Evolutionary conservation across 2,888 invertebrate species (phyloP).

Genomic region (Epinotia nisella): DNA sequence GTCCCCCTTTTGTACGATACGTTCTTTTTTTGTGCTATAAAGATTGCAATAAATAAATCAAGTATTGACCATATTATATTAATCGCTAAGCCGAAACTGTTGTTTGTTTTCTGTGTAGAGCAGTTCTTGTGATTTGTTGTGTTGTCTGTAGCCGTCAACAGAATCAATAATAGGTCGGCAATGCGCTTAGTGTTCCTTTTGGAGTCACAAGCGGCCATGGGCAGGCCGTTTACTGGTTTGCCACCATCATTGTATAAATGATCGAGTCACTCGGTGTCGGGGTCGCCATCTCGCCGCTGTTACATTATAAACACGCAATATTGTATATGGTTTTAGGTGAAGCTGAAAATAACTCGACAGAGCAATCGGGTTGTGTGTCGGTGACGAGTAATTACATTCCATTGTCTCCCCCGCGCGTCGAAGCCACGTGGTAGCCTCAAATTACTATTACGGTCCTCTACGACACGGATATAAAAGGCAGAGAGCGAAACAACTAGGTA

Average conservation of each 20-base stretch:
- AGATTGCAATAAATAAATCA: too few species aligned
- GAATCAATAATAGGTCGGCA: too few species aligned
- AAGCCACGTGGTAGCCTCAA: slow-evolving; percentile 39
- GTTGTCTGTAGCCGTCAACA: too few species aligned
- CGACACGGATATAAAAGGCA: background rate
- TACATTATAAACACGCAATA: slow-evolving; percentile 33
- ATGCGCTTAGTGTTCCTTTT: too few species aligned
- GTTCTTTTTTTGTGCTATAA: too few species aligned
- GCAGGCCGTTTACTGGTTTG: too few species aligned
- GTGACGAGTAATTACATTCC: slow-evolving; percentile 78
- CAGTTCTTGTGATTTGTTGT: too few species aligned
- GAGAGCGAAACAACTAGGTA: background rate
- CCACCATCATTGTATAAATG: background rate
- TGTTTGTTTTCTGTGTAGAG: background rate
- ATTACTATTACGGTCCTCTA: slow-evolving; percentile 16
- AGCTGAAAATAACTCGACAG: slow-evolving; percentile 53
- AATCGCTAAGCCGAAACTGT: background rate
- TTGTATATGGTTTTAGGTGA: slow-evolving; percentile 13
- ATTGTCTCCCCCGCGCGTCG: slow-evolving; percentile 59
- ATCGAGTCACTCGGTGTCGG: background rate
- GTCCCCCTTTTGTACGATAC: too few species aligned
- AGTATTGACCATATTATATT: too few species aligned
- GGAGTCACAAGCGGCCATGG: too few species aligned
- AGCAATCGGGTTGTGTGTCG: slow-evolving; percentile 65
- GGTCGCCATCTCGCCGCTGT: slow-evolving; percentile 9